Evolutionary conservation across 2,113 vertebrate species (phyloP).

Genomic region (Dissostichus mawsoni): DNA sequence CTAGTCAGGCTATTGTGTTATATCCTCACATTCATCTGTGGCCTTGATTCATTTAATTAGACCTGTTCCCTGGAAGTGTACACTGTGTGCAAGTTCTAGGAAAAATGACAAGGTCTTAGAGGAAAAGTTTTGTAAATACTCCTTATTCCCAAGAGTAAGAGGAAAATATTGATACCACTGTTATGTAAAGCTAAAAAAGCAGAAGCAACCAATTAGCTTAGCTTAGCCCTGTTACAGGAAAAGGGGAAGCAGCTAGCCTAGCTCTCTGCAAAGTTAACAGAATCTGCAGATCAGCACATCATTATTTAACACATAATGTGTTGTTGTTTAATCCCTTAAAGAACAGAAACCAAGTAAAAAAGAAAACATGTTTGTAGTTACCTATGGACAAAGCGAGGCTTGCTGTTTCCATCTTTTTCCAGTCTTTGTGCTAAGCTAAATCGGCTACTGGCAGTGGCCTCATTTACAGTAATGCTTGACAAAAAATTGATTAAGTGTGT

Average conservation of each 20-base stretch:
- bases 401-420: neutral
- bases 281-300: neutral
- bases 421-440: neutral
- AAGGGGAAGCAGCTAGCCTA: neutral
- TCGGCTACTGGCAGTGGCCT: neutral
- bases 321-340: no score
- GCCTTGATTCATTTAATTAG: neutral
- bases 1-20: neutral
- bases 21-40: constrained; percentile 7
- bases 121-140: neutral
- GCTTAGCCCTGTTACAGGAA: neutral
- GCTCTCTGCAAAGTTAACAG: neutral
- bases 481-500: neutral
- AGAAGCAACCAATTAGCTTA: neutral
- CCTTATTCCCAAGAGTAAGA: neutral
- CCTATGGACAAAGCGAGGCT: neutral
- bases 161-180: neutral
- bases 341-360: neutral
- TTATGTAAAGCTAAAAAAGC: neutral
- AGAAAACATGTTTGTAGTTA: neutral
- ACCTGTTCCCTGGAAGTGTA: neutral
- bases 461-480: neutral
- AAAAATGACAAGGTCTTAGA: neutral
- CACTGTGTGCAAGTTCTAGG: neutral
- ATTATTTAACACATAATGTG: neutral